Percentiles rank a stretch among this genome's conserved stretches.
phyloP scores from a whole-genome alignment of 2,113 vertebrate genomes.

The Meleagris gallopavo region DNA sequence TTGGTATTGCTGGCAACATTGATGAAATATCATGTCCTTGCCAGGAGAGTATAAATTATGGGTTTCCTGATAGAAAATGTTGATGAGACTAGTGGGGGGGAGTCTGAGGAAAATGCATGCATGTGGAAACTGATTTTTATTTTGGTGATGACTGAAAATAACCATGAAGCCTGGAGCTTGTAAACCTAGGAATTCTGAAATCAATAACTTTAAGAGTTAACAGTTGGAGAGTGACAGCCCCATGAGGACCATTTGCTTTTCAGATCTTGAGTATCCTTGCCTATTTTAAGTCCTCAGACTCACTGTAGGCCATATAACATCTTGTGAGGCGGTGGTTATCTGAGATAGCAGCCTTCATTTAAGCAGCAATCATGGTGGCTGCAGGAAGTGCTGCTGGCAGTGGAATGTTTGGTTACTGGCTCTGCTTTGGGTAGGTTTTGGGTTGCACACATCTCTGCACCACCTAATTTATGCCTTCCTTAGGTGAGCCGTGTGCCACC shows the following conservation, averaged over 20 bases:
- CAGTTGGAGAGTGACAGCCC: conserved; percentile 31
- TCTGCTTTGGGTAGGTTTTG: background rate
- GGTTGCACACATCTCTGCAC: background rate
- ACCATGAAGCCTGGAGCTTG: conserved; percentile 43
- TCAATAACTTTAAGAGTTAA: conserved; percentile 54
- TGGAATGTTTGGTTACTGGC: background rate
- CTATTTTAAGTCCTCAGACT: conserved; percentile 1
- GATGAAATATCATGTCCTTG: conserved; percentile 63
- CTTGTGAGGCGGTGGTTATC: background rate
- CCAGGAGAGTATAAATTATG: conserved; percentile 63
- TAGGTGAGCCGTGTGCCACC: background rate
- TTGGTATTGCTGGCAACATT: conserved; percentile 47
- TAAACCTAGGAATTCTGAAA: conserved; percentile 64
- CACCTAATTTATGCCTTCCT: background rate
- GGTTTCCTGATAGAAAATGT: conserved; percentile 63
- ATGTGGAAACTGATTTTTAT: conserved; percentile 65
- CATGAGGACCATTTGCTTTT: conserved; percentile 22
- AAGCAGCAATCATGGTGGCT: background rate
- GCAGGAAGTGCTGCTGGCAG: background rate
- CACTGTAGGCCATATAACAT: background rate
- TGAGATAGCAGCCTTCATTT: background rate
- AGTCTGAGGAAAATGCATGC: conserved; percentile 46
- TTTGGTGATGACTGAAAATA: conserved; percentile 54
- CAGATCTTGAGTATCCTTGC: conserved; percentile 6
- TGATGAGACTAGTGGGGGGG: conserved; percentile 45